phyloP scores from a whole-genome alignment of 2,888 invertebrate genomes.

The Sinhomidia bicolor region DNA sequence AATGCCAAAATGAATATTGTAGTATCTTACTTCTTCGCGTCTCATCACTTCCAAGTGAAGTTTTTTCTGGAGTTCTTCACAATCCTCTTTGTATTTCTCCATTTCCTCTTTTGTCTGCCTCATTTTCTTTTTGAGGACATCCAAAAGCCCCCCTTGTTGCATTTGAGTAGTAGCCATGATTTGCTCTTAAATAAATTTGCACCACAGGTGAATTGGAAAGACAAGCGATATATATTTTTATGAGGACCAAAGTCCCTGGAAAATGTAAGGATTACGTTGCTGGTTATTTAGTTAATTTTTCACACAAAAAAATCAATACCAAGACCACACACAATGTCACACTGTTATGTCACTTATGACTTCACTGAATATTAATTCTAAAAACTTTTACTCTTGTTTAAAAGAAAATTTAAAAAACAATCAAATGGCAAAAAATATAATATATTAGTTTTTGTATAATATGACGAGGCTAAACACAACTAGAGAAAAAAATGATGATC shows the following conservation, averaged over 20 bases:
- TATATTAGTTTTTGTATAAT: neutral
- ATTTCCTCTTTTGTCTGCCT: conserved; percentile 99
- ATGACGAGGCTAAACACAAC: neutral
- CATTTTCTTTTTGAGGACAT: conserved; percentile 99
- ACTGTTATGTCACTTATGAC: neutral
- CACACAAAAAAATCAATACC: neutral
- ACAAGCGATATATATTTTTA: conserved; percentile 33
- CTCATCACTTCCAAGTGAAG: conserved; percentile 97
- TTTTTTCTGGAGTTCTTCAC: conserved; percentile 97
- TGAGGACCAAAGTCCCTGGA: conserved; percentile 42
- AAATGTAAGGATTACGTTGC: neutral
- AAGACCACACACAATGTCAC: conserved; percentile 22
- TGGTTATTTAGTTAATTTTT: neutral
- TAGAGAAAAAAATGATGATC: too few species aligned
- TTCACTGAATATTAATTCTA: neutral
- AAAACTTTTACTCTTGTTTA: neutral
- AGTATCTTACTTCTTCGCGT: conserved; percentile 96
- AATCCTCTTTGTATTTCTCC: conserved; percentile 99
- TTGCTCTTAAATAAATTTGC: conserved; percentile 65
- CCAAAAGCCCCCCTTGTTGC: conserved; percentile 96
- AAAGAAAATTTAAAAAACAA: neutral
- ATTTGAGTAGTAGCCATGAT: conserved; percentile 87
- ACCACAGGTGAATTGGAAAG: conserved; percentile 70
- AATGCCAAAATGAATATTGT: neutral
- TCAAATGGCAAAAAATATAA: neutral